Percentiles rank a stretch among this genome's conserved stretches.
Evolutionary conservation across 2,113 vertebrate genomes (phyloP).

Genomic region (Eleginops maclovinus): DNA sequence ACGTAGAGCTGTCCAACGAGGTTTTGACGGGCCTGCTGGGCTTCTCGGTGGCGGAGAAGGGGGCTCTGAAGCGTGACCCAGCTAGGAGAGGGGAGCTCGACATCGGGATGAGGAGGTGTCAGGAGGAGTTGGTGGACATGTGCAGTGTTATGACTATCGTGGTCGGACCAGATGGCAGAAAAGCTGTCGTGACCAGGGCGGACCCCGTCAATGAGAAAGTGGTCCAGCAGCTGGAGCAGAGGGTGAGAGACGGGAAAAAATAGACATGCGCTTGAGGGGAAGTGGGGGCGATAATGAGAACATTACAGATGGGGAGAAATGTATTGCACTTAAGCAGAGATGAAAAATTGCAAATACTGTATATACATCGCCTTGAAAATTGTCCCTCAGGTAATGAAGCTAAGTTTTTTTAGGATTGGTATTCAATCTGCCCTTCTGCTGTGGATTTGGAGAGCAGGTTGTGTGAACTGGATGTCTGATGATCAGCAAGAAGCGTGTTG

Average conservation of each 20-base stretch:
- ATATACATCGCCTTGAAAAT: background rate
- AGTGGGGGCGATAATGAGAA: conserved; percentile 44
- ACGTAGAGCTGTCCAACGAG: conserved; percentile 89
- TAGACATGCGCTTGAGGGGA: conserved; percentile 53
- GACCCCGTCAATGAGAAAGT: conserved; percentile 81
- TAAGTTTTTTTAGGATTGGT: conserved; percentile 15
- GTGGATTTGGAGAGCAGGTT: conserved; percentile 58
- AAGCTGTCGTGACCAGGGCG: conserved; percentile 84
- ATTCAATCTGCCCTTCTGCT: conserved; percentile 52
- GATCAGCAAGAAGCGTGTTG: conserved; percentile 46
- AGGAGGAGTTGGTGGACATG: conserved; percentile 92
- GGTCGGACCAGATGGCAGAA: conserved; percentile 79
- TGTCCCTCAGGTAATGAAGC: conserved; percentile 15
- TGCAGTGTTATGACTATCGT: conserved; percentile 92
- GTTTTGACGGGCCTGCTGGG: conserved; percentile 91
- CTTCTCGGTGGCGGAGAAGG: conserved; percentile 91
- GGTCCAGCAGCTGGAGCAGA: conserved; percentile 83
- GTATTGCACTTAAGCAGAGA: conserved; percentile 31
- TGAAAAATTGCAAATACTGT: conserved; percentile 42
- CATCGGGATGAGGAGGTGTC: conserved; percentile 89
- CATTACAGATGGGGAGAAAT: conserved; percentile 29
- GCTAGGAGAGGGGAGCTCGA: conserved; percentile 82
- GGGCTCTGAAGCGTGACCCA: conserved; percentile 86
- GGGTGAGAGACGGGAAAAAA: conserved; percentile 75
- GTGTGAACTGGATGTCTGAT: conserved; percentile 53